A percentile compares a stretch with the other conserved stretches of the same genome.
Evolutionary conservation across 2,888 invertebrate species (phyloP).

Genomic region (Drosophila diplacantha): DNA sequence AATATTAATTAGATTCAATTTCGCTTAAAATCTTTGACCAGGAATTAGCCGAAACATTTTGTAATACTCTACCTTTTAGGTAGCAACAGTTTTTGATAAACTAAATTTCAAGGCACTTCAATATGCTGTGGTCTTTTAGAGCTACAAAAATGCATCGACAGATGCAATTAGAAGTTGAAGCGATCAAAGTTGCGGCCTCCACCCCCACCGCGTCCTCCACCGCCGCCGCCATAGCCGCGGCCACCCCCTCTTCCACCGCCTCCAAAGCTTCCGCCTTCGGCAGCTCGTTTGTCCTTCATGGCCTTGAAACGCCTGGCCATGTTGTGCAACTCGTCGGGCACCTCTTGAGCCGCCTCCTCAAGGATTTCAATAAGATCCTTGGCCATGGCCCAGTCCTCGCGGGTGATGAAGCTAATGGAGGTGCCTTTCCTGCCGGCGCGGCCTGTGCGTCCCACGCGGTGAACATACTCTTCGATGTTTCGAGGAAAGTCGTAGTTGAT

Average conservation of each 20-base stretch:
- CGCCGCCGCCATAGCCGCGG: conserved; percentile 24
- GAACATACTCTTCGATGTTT: conserved; percentile 94
- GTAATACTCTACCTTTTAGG: background rate
- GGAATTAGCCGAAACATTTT: background rate
- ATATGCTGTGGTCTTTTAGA: conserved; percentile 31
- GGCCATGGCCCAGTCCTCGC: conserved; percentile 90
- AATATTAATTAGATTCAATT: background rate
- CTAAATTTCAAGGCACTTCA: conserved; percentile 44
- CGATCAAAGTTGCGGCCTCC: conserved; percentile 50
- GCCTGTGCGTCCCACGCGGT: conserved; percentile 96
- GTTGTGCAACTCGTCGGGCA: conserved; percentile 85
- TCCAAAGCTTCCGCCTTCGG: conserved; percentile 74
- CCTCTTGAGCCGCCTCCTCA: conserved; percentile 90
- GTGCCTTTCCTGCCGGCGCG: conserved; percentile 92
- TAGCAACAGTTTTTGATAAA: background rate
- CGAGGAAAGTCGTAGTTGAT: conserved; percentile 95
- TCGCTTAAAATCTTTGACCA: background rate
- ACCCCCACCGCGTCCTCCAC: conserved; percentile 26
- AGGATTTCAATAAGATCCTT: conserved; percentile 89
- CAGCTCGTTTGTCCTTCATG: conserved; percentile 82
- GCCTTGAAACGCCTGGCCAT: conserved; percentile 87
- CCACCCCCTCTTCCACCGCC: conserved; percentile 35
- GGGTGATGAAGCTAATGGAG: conserved; percentile 89
- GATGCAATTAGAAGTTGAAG: conserved; percentile 37
- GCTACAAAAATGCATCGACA: conserved; percentile 4